These are phyloP conservation scores for Sarcophaga caerulescens DNA, from an alignment of 2,888 invertebrate species.

Conservation along the genomic window DNA sequence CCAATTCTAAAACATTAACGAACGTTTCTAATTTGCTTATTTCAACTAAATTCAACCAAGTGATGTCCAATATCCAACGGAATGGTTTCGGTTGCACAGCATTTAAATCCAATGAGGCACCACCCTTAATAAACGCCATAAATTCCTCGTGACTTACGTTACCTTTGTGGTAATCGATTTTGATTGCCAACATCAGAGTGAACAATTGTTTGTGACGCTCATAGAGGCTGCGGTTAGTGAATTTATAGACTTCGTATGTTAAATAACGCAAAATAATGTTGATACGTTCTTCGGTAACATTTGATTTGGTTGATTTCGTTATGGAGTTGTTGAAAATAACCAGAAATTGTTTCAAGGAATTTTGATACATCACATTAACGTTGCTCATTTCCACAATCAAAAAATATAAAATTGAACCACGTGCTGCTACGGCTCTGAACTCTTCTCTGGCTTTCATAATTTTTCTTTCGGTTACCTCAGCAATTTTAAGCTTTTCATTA, in stretches of 20 bases:
- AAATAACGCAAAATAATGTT: conserved; percentile 93
- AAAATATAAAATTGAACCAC: conserved; percentile 97
- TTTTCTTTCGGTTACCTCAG: conserved; percentile 96
- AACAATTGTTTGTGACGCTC: conserved; percentile 96
- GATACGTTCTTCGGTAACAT: conserved; percentile 92
- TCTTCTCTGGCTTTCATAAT: conserved; percentile 97
- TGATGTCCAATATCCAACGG: conserved; percentile 96
- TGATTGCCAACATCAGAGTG: conserved; percentile 96
- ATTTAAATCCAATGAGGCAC: conserved; percentile 95
- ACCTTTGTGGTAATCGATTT: conserved; percentile 93
- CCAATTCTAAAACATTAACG: conserved; percentile 89
- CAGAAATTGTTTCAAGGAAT: conserved; percentile 96
- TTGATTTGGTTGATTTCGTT: conserved; percentile 92
- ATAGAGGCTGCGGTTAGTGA: conserved; percentile 95
- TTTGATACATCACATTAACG: conserved; percentile 98
- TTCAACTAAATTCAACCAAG: conserved; percentile 97
- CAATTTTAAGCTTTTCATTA: conserved; percentile 94
- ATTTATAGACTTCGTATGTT: conserved; percentile 95
- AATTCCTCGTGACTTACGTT: conserved; percentile 94
- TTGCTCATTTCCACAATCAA: conserved; percentile 98
- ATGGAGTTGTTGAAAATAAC: conserved; percentile 97
- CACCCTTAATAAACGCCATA: conserved; percentile 97
- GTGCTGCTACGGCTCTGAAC: conserved; percentile 95
- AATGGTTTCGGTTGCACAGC: conserved; percentile 96
- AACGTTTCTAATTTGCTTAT: conserved; percentile 93